Conservation (phyloP, 1,140 invertebrate genomes). For the Zaprionus taronus region DNA sequence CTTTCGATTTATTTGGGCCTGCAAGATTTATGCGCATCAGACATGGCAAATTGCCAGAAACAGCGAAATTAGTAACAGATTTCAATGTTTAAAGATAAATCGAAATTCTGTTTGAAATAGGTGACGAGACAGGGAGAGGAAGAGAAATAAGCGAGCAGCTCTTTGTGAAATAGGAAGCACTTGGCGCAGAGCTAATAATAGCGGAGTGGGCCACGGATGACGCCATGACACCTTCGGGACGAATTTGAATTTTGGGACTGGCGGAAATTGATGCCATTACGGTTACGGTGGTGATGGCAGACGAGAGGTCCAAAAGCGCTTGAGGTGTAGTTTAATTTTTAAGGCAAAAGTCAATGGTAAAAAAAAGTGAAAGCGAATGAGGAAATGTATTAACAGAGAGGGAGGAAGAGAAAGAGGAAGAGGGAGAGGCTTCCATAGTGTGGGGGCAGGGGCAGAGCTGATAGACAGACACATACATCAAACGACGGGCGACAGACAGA, state of each 20-base stretch:
- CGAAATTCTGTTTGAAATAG: neutral
- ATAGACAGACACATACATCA: conserved; percentile 72
- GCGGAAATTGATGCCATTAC: conserved; percentile 79
- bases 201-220: conserved; percentile 22
- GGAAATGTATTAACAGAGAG: conserved; percentile 16
- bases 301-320: conserved; percentile 36
- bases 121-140: neutral
- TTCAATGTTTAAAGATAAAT: conserved; percentile 11
- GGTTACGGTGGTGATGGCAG: conserved; percentile 52
- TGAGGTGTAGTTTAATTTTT: conserved; percentile 64
- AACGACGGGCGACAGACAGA: conserved; percentile 40
- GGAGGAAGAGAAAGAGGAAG: neutral
- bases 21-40: conserved; percentile 51
- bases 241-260: conserved; percentile 67
- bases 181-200: conserved; percentile 49
- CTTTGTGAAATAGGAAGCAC: conserved; percentile 42
- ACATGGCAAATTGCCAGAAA: conserved; percentile 46
- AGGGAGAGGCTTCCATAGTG: neutral
- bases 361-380: conserved; percentile 64
- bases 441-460: conserved; percentile 35
- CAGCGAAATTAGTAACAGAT: conserved; percentile 29
- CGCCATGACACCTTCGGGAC: conserved; percentile 31
- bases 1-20: conserved; percentile 72
- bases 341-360: conserved; percentile 26
- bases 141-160: neutral